Conservation (phyloP, 2,888 invertebrate species). For the Selenia dentaria region DNA sequence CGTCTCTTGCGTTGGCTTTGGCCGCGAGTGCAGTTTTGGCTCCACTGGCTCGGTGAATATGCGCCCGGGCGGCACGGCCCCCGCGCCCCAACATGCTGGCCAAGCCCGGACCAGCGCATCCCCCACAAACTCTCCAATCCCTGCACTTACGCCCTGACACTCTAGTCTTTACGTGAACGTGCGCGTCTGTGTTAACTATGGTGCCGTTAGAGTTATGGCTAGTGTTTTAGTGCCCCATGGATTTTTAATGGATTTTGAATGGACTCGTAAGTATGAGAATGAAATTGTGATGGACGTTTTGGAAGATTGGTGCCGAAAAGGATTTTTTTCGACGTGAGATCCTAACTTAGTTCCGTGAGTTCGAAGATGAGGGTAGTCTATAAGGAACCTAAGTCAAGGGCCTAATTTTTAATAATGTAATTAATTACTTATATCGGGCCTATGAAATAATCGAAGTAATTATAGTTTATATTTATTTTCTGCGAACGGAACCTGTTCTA, state of each 20-base stretch:
- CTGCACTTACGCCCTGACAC: constrained; percentile 74
- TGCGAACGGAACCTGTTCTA: constrained; percentile 13
- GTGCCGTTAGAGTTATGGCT: constrained; percentile 36
- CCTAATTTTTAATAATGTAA: constrained; percentile 73
- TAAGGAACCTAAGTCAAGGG: constrained; percentile 60
- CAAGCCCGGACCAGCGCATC: constrained; percentile 73
- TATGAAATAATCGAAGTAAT: constrained; percentile 73
- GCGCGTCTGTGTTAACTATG: constrained; percentile 30
- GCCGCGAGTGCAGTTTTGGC: constrained; percentile 76
- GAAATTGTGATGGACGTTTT: constrained; percentile 27
- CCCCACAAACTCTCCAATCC: constrained; percentile 67
- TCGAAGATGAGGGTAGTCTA: constrained; percentile 35
- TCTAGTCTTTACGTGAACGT: constrained; percentile 71
- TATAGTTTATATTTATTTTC: constrained; percentile 36
- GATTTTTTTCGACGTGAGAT: constrained; percentile 24
- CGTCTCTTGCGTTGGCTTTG: constrained; percentile 73
- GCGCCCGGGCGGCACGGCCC: constrained; percentile 72
- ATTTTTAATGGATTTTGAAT: constrained; percentile 33
- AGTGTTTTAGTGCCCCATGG: constrained; percentile 48
- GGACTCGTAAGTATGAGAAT: constrained; percentile 38
- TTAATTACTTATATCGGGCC: constrained; percentile 72
- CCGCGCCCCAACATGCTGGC: constrained; percentile 73
- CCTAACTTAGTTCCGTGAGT: constrained; percentile 29
- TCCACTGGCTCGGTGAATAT: constrained; percentile 82
- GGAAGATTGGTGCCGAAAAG: constrained; percentile 18